A percentile compares a stretch with the other conserved stretches of the same genome.
These are phyloP conservation scores for Nansenia antarctica DNA, from an alignment of 2,113 vertebrate genomes.

Conservation along the genomic window DNA sequence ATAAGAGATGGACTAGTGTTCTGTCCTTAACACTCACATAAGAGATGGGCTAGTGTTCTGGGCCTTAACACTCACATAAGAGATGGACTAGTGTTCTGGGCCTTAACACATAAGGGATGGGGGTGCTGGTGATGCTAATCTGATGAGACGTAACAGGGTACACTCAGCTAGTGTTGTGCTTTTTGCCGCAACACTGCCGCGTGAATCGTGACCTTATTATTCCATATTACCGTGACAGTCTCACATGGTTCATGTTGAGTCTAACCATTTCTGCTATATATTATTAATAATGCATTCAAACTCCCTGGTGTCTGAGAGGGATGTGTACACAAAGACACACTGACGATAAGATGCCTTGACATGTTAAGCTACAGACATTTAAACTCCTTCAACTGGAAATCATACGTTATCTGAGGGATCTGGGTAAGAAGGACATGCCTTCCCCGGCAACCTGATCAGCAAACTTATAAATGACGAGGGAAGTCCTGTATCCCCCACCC, in stretches of 20 bases:
- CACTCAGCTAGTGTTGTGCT: not conserved
- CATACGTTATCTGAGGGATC: constrained; percentile 46
- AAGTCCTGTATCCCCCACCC: not conserved
- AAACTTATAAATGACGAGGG: not conserved
- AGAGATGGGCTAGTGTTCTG: too few species aligned
- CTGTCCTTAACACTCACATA: too few species aligned
- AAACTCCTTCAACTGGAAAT: constrained; percentile 42
- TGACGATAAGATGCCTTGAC: constrained; percentile 48
- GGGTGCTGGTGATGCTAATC: too few species aligned
- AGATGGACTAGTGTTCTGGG: too few species aligned
- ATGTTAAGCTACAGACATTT: constrained; percentile 60
- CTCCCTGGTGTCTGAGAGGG: constrained; percentile 30
- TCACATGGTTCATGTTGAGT: constrained; percentile 36
- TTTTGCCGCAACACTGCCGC: constrained; percentile 19
- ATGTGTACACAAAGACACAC: constrained; percentile 29
- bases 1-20: too few species aligned
- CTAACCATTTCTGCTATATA: constrained; percentile 48
- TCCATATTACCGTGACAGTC: constrained; percentile 49
- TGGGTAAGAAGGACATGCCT: constrained; percentile 28
- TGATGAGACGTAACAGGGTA: not conserved
- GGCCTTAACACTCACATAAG: too few species aligned
- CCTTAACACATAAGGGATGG: too few species aligned
- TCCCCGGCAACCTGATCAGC: not conserved
- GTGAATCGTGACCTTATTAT: constrained; percentile 51
- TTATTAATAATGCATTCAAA: constrained; percentile 60